These are phyloP conservation scores for Uloborus diversus DNA, from an alignment of 1,140 invertebrate species.

Conservation along the genomic window DNA sequence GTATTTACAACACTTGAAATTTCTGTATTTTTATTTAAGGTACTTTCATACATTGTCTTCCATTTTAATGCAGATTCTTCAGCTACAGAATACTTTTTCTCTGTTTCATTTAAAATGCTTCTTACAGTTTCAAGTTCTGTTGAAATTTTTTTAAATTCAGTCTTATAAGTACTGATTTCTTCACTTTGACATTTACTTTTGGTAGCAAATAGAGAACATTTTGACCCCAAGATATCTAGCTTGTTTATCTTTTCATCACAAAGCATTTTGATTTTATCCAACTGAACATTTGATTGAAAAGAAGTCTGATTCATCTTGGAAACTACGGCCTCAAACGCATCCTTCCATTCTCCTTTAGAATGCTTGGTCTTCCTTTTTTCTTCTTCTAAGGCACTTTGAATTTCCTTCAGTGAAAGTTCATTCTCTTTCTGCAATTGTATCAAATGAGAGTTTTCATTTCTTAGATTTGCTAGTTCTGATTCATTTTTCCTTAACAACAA, in stretches of 20 bases:
- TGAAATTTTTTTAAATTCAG: not conserved
- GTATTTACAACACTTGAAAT: not conserved
- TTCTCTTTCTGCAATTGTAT: constrained; percentile 9
- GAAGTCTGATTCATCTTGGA: not conserved
- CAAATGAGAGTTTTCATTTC: not conserved
- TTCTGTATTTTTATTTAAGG: constrained; percentile 41
- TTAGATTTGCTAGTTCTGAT: not conserved
- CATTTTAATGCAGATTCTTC: constrained; percentile 61
- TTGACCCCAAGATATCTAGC: not conserved
- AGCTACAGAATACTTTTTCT: constrained; percentile 59
- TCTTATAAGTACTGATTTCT: constrained; percentile 9
- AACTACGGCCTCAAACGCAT: not conserved
- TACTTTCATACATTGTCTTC: constrained; percentile 58
- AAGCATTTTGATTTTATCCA: not conserved
- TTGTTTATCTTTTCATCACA: not conserved
- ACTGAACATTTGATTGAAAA: not conserved
- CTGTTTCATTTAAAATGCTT: not conserved
- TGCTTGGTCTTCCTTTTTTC: not conserved
- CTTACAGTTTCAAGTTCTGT: constrained; percentile 25
- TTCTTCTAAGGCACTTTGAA: constrained; percentile 11
- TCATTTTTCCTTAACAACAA: not conserved
- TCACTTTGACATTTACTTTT: not conserved
- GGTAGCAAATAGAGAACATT: not conserved
- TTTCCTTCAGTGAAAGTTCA: not conserved
- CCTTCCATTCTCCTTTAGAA: not conserved